Conservation (phyloP, 2,113 vertebrate genomes). For the Progne subis region DNA sequence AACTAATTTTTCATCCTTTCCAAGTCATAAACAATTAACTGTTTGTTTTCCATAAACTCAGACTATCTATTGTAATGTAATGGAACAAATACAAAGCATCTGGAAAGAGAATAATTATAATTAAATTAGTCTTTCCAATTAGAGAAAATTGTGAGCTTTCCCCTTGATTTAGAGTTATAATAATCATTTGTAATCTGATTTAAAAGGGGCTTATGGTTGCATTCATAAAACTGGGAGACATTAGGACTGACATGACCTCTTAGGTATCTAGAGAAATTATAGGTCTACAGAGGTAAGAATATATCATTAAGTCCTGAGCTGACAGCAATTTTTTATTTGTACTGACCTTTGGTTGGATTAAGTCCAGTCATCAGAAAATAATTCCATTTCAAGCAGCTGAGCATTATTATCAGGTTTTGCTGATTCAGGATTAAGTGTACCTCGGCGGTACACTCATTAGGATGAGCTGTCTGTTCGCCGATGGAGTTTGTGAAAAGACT, state of each 20-base stretch:
- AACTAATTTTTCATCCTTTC: slow-evolving; percentile 63
- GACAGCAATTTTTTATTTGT: slow-evolving; percentile 41
- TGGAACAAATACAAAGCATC: slow-evolving; percentile 65
- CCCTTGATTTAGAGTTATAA: slow-evolving; percentile 51
- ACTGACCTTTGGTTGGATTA: slow-evolving; percentile 67
- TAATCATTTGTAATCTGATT: slow-evolving; percentile 73
- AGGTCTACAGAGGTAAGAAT: slow-evolving; percentile 49
- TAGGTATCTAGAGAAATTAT: slow-evolving; percentile 66
- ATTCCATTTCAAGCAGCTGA: slow-evolving; percentile 73
- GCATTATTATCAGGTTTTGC: slow-evolving; percentile 65
- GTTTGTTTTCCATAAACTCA: slow-evolving; percentile 59
- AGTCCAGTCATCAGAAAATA: slow-evolving; percentile 71
- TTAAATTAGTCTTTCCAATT: slow-evolving; percentile 74
- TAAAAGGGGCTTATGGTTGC: slow-evolving; percentile 61
- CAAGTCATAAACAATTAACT: slow-evolving; percentile 64
- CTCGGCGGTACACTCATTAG: slow-evolving; percentile 28
- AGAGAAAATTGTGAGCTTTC: slow-evolving; percentile 49
- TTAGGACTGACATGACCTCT: slow-evolving; percentile 73
- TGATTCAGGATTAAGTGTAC: slow-evolving; percentile 72
- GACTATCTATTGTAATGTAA: slow-evolving; percentile 58
- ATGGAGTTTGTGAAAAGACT: background rate
- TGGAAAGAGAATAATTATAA: slow-evolving; percentile 61
- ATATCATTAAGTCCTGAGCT: slow-evolving; percentile 55
- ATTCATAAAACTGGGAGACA: slow-evolving; percentile 64
- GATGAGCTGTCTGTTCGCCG: background rate